Evolutionary conservation across 2,888 invertebrate genomes (phyloP).

Genomic region (Zhuqinia jingwanae): DNA sequence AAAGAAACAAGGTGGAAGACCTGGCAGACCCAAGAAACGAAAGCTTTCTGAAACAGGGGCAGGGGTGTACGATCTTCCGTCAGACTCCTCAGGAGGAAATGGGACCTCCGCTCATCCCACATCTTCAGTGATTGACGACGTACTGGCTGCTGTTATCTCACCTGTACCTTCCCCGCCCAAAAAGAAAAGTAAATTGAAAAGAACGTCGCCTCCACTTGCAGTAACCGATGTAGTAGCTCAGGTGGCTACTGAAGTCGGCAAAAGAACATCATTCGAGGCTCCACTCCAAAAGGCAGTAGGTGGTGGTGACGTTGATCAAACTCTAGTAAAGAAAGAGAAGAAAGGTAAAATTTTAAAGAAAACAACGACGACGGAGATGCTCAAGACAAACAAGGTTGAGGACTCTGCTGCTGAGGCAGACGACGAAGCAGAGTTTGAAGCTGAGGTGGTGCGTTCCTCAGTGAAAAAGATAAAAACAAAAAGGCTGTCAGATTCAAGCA

Average conservation of each 20-base stretch:
- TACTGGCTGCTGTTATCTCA: constrained; percentile 6
- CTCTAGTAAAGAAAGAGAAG: constrained; percentile 55
- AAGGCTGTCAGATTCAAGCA: constrained; percentile 48
- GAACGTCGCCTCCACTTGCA: constrained; percentile 8
- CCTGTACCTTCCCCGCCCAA: constrained; percentile 29
- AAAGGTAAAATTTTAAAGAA: constrained; percentile 50
- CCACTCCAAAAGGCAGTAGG: constrained; percentile 25
- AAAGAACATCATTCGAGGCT: constrained; percentile 31
- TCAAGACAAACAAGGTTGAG: constrained; percentile 53
- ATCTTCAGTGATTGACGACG: constrained; percentile 15
- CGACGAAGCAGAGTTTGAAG: constrained; percentile 74
- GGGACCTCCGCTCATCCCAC: neutral
- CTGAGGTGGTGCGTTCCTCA: constrained; percentile 24
- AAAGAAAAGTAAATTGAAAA: constrained; percentile 65
- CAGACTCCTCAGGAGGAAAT: neutral
- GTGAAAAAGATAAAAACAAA: constrained; percentile 67
- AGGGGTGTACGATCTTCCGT: neutral
- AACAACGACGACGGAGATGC: constrained; percentile 36
- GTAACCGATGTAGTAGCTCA: constrained; percentile 56
- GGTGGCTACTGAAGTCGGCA: constrained; percentile 58
- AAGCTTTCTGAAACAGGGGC: constrained; percentile 16
- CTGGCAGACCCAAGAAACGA: constrained; percentile 71
- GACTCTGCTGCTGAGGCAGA: constrained; percentile 72
- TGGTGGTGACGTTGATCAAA: neutral
- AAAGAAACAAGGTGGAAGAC: constrained; percentile 34